These are phyloP conservation scores for Syrmaticus mikado DNA, from an alignment of 2,113 vertebrate genomes.

Conservation along the genomic window DNA sequence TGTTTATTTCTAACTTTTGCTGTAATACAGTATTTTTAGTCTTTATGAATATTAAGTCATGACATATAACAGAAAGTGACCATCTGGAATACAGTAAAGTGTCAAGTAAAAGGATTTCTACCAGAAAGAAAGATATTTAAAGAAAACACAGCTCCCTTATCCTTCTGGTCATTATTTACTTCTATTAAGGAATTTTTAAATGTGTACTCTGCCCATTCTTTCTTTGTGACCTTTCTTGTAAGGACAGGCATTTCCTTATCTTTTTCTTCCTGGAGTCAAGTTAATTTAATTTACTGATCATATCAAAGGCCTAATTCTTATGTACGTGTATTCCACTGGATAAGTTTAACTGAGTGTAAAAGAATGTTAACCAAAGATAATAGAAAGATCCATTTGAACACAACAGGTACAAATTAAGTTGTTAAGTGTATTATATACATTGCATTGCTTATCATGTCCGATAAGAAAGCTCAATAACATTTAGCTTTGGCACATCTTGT, in stretches of 20 bases:
- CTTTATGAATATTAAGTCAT: not conserved
- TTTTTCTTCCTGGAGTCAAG: conserved; percentile 63
- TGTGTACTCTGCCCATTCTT: conserved; percentile 34
- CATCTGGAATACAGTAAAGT: not conserved
- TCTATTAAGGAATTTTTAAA: not conserved
- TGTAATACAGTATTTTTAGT: not conserved
- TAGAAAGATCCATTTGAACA: conserved; percentile 63
- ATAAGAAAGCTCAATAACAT: conserved; percentile 56
- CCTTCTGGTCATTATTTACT: not conserved
- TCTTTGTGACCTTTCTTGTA: conserved; percentile 49
- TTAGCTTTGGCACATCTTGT: conserved; percentile 52
- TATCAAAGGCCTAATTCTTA: conserved; percentile 72
- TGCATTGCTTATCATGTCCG: conserved; percentile 64
- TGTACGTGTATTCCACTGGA: conserved; percentile 47
- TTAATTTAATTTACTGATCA: conserved; percentile 78
- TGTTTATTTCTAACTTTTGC: not conserved
- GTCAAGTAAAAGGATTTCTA: not conserved
- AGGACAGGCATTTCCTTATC: conserved; percentile 67
- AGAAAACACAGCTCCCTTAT: not conserved
- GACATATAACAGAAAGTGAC: not conserved
- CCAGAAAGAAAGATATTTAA: not conserved
- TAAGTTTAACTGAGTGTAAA: conserved; percentile 68
- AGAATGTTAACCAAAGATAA: conserved; percentile 73
- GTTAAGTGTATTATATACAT: conserved; percentile 54
- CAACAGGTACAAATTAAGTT: conserved; percentile 68